These are phyloP conservation scores for Xestia xanthographa DNA, from an alignment of 2,888 invertebrate species.

Conservation along the genomic window DNA sequence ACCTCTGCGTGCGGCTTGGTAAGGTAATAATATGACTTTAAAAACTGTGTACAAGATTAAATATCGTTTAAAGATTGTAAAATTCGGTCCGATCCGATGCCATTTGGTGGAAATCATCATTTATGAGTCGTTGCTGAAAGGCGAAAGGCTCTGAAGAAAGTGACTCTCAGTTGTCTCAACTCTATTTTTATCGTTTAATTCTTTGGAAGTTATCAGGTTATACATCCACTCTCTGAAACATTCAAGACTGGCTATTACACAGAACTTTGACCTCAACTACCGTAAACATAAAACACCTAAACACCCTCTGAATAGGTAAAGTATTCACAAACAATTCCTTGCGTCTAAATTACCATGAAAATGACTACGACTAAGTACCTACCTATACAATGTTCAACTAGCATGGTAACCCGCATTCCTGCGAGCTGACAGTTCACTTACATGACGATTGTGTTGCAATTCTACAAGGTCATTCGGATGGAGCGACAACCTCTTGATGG, in stretches of 20 bases:
- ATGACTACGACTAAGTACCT: slow-evolving; percentile 27
- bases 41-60: too few species aligned
- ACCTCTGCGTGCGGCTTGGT: too few species aligned
- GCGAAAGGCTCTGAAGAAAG: too few species aligned
- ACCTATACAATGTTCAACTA: slow-evolving; percentile 12
- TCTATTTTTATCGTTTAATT: not conserved
- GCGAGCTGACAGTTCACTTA: slow-evolving; percentile 31
- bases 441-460: slow-evolving; percentile 49
- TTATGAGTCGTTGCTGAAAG: too few species aligned
- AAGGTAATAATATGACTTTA: too few species aligned
- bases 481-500: slow-evolving; percentile 1
- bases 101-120: too few species aligned
- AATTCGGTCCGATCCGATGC: too few species aligned
- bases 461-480: slow-evolving; percentile 52
- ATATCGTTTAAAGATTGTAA: too few species aligned
- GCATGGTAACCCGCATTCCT: slow-evolving; percentile 56
- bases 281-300: slow-evolving; percentile 5
- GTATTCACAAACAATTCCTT: slow-evolving; percentile 40
- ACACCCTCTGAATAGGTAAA: slow-evolving; percentile 23
- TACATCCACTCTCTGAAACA: not conserved
- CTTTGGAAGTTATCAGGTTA: not conserved
- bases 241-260: not conserved
- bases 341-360: slow-evolving; percentile 50
- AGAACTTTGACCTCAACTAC: slow-evolving; percentile 25
- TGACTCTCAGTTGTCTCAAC: too few species aligned